Conservation (phyloP, 2,113 vertebrate species). For the Prochilodus magdalenae region DNA sequence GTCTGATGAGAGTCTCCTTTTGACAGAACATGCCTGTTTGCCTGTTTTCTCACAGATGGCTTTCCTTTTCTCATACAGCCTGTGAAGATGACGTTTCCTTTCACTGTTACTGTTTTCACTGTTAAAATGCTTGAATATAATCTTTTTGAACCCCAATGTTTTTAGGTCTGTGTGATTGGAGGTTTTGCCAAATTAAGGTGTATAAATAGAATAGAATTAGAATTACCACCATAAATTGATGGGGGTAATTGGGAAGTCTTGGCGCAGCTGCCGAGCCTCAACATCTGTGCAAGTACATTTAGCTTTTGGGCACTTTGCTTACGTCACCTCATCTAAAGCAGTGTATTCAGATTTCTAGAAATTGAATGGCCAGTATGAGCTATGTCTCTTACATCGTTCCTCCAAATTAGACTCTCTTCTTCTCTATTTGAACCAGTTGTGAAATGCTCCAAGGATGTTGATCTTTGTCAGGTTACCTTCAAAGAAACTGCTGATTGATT, state of each 20-base stretch:
- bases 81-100: not conserved
- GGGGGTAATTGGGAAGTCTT: slow-evolving; percentile 16
- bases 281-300: slow-evolving; percentile 53
- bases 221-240: too few relatives aligned
- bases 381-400: not conserved
- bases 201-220: too few relatives aligned
- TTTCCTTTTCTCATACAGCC: not conserved
- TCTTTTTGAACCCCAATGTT: not conserved
- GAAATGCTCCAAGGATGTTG: not conserved
- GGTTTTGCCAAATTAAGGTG: too few relatives aligned
- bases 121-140: not conserved
- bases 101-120: not conserved
- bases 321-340: not conserved
- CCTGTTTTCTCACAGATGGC: not conserved
- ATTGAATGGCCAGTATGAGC: not conserved
- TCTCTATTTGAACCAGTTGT: not conserved
- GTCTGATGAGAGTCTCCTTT: slow-evolving; percentile 46
- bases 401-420: not conserved
- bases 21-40: slow-evolving; percentile 18
- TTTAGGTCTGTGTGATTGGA: not conserved
- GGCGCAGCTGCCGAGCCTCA: slow-evolving; percentile 59
- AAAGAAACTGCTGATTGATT: not conserved
- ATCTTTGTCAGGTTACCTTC: not conserved
- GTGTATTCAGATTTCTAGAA: not conserved
- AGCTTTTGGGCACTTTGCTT: slow-evolving; percentile 14